phyloP scores from a whole-genome alignment of 2,888 invertebrate species.

The Caenorhabditis sinica region DNA sequence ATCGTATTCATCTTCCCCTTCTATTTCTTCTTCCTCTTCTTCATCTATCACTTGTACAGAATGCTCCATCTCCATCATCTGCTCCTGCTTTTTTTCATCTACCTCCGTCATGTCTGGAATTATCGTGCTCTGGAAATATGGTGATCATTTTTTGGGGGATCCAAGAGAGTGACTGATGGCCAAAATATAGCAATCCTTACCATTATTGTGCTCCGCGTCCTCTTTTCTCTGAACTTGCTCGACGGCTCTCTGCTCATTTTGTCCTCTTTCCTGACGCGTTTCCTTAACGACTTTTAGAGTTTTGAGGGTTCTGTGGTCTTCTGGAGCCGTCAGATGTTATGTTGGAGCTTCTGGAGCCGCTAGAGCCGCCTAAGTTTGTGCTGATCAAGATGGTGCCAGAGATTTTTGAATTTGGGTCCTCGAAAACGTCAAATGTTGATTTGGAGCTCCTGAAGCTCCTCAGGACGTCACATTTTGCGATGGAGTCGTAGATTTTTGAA shows the following conservation, averaged over 20 bases:
- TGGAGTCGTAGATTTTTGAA: too few relatives aligned
- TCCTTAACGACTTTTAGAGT: background rate
- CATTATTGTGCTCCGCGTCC: background rate
- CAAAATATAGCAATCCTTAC: background rate
- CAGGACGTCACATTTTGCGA: too few relatives aligned
- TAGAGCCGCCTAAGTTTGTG: too few relatives aligned
- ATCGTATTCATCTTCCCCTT: constrained; percentile 38
- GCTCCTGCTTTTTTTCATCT: background rate
- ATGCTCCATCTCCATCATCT: background rate
- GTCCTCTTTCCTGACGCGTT: background rate
- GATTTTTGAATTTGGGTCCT: too few relatives aligned
- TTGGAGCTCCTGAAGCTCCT: too few relatives aligned
- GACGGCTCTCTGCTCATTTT: background rate
- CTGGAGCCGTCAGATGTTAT: background rate
- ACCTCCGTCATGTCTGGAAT: background rate
- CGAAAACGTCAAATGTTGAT: too few relatives aligned
- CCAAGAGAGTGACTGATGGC: too few relatives aligned
- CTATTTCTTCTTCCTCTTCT: background rate
- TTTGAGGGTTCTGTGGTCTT: background rate
- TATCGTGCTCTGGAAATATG: background rate
- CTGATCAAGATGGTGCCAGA: too few relatives aligned
- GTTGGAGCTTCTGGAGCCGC: too few relatives aligned
- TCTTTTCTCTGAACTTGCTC: background rate
- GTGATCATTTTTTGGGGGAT: background rate
- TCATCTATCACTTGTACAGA: too few relatives aligned